Base-by-base conservation (phyloP, 1,140 invertebrate genomes). In the Bacillus rossius region DNA sequence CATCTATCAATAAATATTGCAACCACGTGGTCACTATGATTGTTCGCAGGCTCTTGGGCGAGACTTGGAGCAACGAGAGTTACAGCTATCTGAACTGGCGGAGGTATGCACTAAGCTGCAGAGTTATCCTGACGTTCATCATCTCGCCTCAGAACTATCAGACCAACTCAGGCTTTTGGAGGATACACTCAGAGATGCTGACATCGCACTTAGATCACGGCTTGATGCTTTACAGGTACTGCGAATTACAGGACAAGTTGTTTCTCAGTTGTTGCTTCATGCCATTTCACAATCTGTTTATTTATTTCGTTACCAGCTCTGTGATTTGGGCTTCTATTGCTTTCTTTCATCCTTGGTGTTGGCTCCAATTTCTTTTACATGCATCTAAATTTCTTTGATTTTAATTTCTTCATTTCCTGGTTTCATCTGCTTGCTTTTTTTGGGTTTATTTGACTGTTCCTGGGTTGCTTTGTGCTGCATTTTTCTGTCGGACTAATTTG, bases 61-160 rank as follows among this genome's bases (percentile, higher is more conserved):
- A 61, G 80, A 85, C 63, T 75, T 85, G 55, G 74, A 77, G 55
- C 71, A 77, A 40, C 79, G 79, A 63, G 76, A 84, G 66, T 71
- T 75, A 59, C 75, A 81, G 65, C 71, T 86, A 38, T 72, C 75
- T 37, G 80, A 83, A 61, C 76, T 86, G 56, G 75, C 75, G 49
- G 68, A 77, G 40, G 75, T 78, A 66, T 81, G 79, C 72, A 74
- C 78, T 42, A 65, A 70, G 38, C 71, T 82, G 26, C 72, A 74
- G 41, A 75, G 76, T 47, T 70, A 74, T 49, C 70, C 74, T 8
- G 71, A 76, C 59, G 70, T 79, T 14, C 69, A 74, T 55, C 68
- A 71, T 43, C 66, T 81, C 61, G 78, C 81, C 57, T 71, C 73
- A 66, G 74, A 77, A n/a, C 75, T 85, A 61, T 71, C 73, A 48